Base-by-base conservation (phyloP, 2,113 vertebrate species). In the Leptosomus discolor region DNA sequence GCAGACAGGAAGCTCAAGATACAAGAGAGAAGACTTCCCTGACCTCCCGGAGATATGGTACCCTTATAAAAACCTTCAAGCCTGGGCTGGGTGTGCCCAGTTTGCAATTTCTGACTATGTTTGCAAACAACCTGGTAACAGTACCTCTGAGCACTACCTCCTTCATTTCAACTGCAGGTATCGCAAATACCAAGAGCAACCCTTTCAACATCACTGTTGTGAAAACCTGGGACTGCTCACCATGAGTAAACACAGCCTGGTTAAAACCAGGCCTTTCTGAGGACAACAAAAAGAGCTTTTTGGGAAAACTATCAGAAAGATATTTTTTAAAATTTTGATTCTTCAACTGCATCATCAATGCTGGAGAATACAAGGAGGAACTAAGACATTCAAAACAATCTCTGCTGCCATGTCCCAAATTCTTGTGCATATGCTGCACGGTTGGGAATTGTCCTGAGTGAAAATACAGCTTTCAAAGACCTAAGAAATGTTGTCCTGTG, bases 281-380 rank as follows among this genome's bases (percentile, higher is more conserved):
- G 30, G 32, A 88, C 17, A 75, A 61, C 6, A 63, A 61, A 67
- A 85, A 54, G 8, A 70, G 6, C 7, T 8, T 39, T 39, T 1
- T 4, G 15, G 32, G 1, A 36, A 50, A 83, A 26, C 8, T 12
- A 74, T 8, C 5, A 53, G 12, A 73, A 85, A 61, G 1, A 34
- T 18, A 17, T 8, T 43, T 36, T 56, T 5, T 7, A 3, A 7
- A 3, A 4, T n/a, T n/a, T n/a, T n/a, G n/a, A n/a, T n/a, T n/a
- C n/a, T n/a, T n/a, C n/a, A n/a, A n/a, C n/a, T n/a, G n/a, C n/a
- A n/a, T 69, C 63, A 45, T 74, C 50, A 91, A 1, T 51, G 30
- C 45, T 53, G 23, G 21, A 56, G n/a, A 74, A 74, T 41, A 69
- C 15, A 82, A 7, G 15, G 21, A 65, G 32, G 16, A 88, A 56